These are phyloP conservation scores for Anagrus nilaparvatae DNA, from an alignment of 1,140 invertebrate genomes.

Conservation along the genomic window DNA sequence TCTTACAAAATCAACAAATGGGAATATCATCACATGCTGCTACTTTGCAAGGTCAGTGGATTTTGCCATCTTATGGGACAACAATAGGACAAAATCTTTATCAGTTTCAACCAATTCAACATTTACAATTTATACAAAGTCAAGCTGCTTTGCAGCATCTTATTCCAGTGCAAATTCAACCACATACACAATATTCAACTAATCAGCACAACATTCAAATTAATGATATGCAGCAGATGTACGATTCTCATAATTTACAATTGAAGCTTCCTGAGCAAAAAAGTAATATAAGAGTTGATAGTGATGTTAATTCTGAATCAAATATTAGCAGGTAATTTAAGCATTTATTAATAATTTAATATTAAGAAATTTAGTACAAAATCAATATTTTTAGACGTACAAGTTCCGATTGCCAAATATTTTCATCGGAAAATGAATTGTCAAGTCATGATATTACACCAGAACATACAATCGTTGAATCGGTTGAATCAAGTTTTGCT, in stretches of 20 bases:
- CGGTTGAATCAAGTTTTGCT: constrained; percentile 24
- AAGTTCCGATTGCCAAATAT: constrained; percentile 34
- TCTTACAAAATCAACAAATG: constrained; percentile 20
- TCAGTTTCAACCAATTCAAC: constrained; percentile 25
- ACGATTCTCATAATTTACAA: constrained; percentile 30
- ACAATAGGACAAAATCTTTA: constrained; percentile 21
- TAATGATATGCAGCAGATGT: constrained; percentile 15
- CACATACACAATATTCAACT: constrained; percentile 20
- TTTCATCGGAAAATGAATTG: constrained; percentile 34
- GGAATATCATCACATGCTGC: constrained; percentile 19
- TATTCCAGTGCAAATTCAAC: constrained; percentile 20
- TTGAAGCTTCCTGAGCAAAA: constrained; percentile 29
- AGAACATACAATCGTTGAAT: constrained; percentile 37
- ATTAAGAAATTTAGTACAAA: background rate
- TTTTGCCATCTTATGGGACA: constrained; percentile 21
- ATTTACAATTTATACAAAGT: constrained; percentile 22
- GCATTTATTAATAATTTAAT: constrained; percentile 3
- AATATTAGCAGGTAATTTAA: constrained; percentile 26
- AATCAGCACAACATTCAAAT: constrained; percentile 21
- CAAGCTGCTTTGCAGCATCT: constrained; percentile 23
- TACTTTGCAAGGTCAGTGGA: constrained; percentile 25
- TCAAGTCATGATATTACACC: constrained; percentile 39
- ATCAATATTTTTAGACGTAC: constrained; percentile 22
- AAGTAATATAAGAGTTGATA: constrained; percentile 21
- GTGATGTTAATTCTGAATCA: constrained; percentile 27